Evolutionary conservation across 2,888 invertebrate genomes (phyloP), one percentile per base, ranked within the genome.

Genomic region (Nasonovia ribisnigri): DNA sequence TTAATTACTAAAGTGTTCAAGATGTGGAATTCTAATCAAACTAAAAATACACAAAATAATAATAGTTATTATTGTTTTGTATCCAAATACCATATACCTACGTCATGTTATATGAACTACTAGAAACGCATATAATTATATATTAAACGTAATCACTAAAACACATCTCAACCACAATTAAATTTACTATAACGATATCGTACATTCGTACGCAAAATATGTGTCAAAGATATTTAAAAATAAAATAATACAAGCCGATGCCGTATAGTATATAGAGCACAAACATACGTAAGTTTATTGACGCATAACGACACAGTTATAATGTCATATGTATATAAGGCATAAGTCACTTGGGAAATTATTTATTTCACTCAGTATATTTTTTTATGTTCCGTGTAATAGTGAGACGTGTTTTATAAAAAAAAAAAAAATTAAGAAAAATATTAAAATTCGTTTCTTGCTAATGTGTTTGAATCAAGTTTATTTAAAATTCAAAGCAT

Each of bases 331-430:
- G 5, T n/a, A 36, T 36, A 77, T 36, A 20, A 86, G 48, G 48
- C 29, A 51, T 4, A 51, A 51, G 54, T 54, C 88, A 88, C 88
- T 54, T 42, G 42, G 54, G 88, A 88, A 88, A 88, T 88, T 51
- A 88, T 88, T 24, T 29, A 20, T 51, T 88, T 88, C n/a, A 48
- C 51, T 51, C n/a, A 6, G 36, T 36, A 36, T 88, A 36, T 88
- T 88, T 51, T 51, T 88, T 24, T 54, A 42, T 51, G 36, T 36
- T 51, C n/a, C 36, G 51, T 10, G 24, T 42, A 54, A n/a, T n/a
- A 36, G 51, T 3, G 24, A 51, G 24, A 24, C 36, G 36, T 51
- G 88, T 36, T 20, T 24, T 54, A 54, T 11, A 54, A 51, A 42
- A 29, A n/a, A 26, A 36, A 88, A 2, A n/a, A 54, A 0, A n/a